Conservation (phyloP, 2,888 invertebrate genomes). For the Ochlodes sylvanus region DNA sequence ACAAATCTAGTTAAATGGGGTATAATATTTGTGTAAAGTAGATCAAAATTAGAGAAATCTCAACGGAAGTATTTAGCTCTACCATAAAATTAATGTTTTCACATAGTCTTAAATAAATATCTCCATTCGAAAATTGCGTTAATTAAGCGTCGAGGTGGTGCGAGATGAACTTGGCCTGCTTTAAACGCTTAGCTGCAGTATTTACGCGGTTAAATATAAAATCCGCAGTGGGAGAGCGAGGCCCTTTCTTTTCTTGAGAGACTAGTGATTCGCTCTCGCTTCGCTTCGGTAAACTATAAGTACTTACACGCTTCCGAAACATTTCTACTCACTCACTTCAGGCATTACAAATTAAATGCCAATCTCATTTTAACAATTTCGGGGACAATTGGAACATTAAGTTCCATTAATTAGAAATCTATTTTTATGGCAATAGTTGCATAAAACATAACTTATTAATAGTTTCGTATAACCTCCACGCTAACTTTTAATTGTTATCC, state of each 20-base stretch:
- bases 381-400: too few species aligned
- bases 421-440: too few species aligned
- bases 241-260: background rate
- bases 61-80: background rate
- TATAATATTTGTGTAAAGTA: too few species aligned
- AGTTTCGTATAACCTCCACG: too few species aligned
- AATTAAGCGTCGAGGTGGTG: conserved; percentile 27
- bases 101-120: conserved; percentile 12
- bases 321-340: too few species aligned
- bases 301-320: background rate
- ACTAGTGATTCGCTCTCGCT: background rate
- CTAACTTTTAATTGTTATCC: too few species aligned
- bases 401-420: too few species aligned
- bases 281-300: background rate
- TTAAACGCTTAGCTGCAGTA: conserved; percentile 27
- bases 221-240: conserved; percentile 22
- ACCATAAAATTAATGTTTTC: conserved; percentile 1
- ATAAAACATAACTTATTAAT: too few species aligned
- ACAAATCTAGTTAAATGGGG: too few species aligned
- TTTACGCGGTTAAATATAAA: conserved; percentile 30
- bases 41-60: too few species aligned
- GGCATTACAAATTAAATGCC: too few species aligned
- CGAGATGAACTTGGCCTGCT: conserved; percentile 27
- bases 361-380: too few species aligned
- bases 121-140: conserved; percentile 25